Conservation (phyloP, 2,113 vertebrate genomes). For the Lonchura striata region DNA sequence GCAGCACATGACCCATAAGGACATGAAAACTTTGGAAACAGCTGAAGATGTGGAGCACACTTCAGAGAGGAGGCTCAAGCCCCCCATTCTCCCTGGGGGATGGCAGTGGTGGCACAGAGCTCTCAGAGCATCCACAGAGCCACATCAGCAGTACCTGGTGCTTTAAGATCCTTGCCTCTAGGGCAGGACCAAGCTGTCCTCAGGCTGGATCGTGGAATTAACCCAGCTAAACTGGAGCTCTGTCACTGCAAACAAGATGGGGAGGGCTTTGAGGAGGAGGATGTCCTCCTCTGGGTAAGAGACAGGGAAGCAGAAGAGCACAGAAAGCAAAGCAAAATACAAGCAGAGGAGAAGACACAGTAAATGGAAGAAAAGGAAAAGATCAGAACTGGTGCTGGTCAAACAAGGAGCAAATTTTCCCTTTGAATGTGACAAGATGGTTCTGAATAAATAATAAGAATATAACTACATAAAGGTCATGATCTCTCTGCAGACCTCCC, state of each 20-base stretch:
- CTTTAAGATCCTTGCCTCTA: neutral
- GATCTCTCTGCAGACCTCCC: neutral
- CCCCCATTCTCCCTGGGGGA: neutral
- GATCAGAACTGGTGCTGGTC: neutral
- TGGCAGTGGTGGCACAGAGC: neutral
- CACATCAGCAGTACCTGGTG: neutral
- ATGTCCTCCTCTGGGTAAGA: neutral
- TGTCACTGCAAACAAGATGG: neutral
- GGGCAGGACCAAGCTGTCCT: neutral
- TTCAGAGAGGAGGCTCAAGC: neutral
- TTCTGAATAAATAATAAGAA: neutral
- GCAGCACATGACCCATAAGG: neutral
- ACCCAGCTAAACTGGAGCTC: neutral
- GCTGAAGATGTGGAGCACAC: rapidly evolving
- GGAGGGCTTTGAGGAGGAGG: neutral
- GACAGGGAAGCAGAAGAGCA: neutral
- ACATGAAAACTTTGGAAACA: neutral
- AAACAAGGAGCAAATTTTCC: neutral
- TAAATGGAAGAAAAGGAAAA: neutral
- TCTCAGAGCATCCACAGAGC: neutral
- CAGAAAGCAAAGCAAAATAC: neutral
- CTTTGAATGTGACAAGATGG: neutral
- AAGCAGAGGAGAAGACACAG: neutral
- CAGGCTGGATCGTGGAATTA: neutral
- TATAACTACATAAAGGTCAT: neutral